Percentiles rank a stretch among this genome's conserved stretches.
phyloP scores from a whole-genome alignment of 2,113 vertebrate genomes.

The Eonycteris spelaea region DNA sequence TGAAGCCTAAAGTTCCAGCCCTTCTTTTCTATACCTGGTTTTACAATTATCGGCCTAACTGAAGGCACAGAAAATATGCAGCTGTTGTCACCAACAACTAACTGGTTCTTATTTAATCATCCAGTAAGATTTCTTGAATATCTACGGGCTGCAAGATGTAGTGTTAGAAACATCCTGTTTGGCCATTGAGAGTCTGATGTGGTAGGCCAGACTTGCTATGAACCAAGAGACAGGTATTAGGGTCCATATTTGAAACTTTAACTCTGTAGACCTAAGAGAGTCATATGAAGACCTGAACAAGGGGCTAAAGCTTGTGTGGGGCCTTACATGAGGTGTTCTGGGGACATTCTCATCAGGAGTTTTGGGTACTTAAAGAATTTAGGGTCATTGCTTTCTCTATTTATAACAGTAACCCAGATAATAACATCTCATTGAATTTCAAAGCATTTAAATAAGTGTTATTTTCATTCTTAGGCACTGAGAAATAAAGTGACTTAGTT shows the following conservation, averaged over 20 bases:
- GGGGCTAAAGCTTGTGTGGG: not conserved
- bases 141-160: not conserved
- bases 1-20: not conserved
- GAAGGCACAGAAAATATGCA: not conserved
- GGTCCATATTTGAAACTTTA: not conserved
- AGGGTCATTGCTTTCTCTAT: not conserved
- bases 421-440: not conserved
- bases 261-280: not conserved
- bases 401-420: not conserved
- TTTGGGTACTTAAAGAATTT: not conserved
- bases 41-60: not conserved
- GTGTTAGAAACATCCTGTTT: not conserved
- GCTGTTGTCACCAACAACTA: not conserved
- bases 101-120: not conserved
- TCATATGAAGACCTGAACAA: not conserved
- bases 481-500: constrained; percentile 11
- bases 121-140: not conserved
- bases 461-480: not conserved
- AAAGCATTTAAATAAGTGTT: constrained; percentile 29
- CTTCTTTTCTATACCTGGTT: not conserved
- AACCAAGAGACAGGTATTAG: not conserved
- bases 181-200: not conserved
- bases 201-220: not conserved
- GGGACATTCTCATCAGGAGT: not conserved
- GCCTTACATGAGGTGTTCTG: not conserved